Conservation (phyloP, 2,113 vertebrate species). For the Coreoperca whiteheadi region DNA sequence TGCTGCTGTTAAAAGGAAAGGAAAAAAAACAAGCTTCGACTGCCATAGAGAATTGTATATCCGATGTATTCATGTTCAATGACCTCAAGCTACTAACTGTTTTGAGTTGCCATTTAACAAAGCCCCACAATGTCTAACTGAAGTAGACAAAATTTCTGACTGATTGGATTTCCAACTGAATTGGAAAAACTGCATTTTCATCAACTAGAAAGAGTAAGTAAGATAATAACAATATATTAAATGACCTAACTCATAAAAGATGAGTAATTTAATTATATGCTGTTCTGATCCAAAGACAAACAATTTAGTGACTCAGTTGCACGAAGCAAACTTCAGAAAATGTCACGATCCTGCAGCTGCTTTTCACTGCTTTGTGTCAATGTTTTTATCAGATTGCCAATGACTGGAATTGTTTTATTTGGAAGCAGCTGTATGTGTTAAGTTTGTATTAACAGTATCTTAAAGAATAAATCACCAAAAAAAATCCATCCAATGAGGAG, state of each 20-base stretch:
- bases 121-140: neutral
- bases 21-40: neutral
- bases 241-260: neutral
- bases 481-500: neutral
- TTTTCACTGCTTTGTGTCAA: neutral
- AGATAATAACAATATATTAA: neutral
- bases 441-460: neutral
- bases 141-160: neutral
- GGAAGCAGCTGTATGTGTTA: neutral
- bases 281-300: neutral
- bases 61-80: neutral
- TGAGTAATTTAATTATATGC: neutral
- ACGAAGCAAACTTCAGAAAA: neutral
- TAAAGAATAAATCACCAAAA: neutral
- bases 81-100: neutral
- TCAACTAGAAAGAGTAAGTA: neutral
- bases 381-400: too few relatives aligned
- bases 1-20: neutral
- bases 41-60: neutral
- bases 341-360: neutral
- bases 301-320: neutral
- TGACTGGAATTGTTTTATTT: neutral
- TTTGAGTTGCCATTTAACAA: neutral
- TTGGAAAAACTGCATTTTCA: neutral
- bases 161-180: neutral